Percentiles rank a stretch among this genome's conserved stretches.
These are phyloP conservation scores for Xestia ashworthii DNA, from an alignment of 2,888 invertebrate genomes.

Conservation along the genomic window DNA sequence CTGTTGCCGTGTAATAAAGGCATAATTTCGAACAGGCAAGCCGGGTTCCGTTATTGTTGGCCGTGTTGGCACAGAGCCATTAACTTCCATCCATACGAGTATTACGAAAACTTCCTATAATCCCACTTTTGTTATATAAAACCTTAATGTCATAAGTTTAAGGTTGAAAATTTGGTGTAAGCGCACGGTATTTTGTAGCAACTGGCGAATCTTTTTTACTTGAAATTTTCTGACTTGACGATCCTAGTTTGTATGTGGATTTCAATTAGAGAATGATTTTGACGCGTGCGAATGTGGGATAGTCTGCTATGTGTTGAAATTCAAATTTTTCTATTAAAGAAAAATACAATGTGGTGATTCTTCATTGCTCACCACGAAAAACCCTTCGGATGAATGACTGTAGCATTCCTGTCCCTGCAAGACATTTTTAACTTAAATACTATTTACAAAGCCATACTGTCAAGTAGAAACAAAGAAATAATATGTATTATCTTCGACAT, in stretches of 20 bases:
- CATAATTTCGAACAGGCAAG: conserved; percentile 73
- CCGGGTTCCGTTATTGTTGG: conserved; percentile 79
- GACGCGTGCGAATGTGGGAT: background rate
- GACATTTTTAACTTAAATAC: background rate
- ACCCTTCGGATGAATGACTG: background rate
- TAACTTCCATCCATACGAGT: conserved; percentile 77
- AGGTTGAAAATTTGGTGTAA: conserved; percentile 65
- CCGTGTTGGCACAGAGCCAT: conserved; percentile 83
- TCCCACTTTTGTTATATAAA: conserved; percentile 73
- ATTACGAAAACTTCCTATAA: conserved; percentile 82
- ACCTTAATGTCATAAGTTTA: conserved; percentile 72
- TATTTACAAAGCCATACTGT: no score
- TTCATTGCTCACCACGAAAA: background rate
- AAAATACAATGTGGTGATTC: background rate
- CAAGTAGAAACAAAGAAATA: no score
- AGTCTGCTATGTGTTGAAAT: background rate
- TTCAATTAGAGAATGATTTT: conserved; percentile 42
- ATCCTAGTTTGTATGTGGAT: conserved; percentile 40
- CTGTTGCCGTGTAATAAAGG: conserved; percentile 72
- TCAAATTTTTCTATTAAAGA: background rate
- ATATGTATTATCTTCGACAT: no score
- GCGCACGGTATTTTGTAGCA: conserved; percentile 50
- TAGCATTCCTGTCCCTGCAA: no score
- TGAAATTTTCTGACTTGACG: conserved; percentile 52
- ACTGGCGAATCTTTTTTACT: conserved; percentile 65